Percentiles rank a stretch among this genome's conserved stretches.
Evolutionary conservation across 2,888 invertebrate species (phyloP).

Genomic region (Nowickia ferox): DNA sequence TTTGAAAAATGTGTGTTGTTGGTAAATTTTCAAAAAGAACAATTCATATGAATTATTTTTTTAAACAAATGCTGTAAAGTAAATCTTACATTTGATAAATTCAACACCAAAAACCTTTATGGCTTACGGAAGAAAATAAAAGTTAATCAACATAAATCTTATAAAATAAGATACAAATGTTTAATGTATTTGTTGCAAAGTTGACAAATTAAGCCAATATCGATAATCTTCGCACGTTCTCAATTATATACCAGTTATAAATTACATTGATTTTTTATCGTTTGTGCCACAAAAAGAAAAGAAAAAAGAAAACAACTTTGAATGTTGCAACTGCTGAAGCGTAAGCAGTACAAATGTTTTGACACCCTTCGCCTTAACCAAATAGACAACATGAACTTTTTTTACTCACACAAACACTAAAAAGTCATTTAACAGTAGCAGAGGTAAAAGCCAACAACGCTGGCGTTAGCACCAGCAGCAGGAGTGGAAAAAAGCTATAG

Average conservation of each 20-base stretch:
- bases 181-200: conserved; percentile 10
- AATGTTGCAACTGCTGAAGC: conserved; percentile 41
- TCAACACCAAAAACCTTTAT: not conserved
- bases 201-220: conserved; percentile 63
- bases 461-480: not conserved
- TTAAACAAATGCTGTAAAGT: no score
- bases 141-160: conserved; percentile 45
- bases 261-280: conserved; percentile 66
- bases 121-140: not conserved
- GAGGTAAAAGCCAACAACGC: not conserved
- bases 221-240: conserved; percentile 76
- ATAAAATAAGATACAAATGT: conserved; percentile 25
- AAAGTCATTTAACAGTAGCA: conserved; percentile 14
- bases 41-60: no score
- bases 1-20: no score
- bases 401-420: conserved; percentile 17
- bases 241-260: conserved; percentile 74
- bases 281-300: conserved; percentile 30
- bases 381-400: conserved; percentile 1
- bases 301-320: not conserved
- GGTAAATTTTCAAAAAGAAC: no score
- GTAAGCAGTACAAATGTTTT: conserved; percentile 41
- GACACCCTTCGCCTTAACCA: not conserved
- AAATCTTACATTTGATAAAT: not conserved
- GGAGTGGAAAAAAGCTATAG: conserved; percentile 8